A percentile compares a stretch with the other conserved stretches of the same genome.
Conservation (phyloP, 1,140 invertebrate genomes). For the Caerostris extrusa region DNA sequence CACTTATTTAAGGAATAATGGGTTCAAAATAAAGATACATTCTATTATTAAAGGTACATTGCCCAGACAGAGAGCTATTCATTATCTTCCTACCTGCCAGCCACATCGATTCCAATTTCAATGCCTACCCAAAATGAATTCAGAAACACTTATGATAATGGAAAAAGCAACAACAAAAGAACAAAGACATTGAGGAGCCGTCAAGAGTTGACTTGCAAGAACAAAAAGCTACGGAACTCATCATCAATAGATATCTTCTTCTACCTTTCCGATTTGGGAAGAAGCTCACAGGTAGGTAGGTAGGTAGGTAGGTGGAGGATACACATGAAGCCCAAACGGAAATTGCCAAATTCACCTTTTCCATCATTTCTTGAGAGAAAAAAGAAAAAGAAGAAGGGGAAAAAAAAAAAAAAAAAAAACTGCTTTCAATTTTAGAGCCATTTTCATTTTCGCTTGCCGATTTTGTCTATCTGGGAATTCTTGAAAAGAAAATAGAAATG, state of each 20-base stretch:
- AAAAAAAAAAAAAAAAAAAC: constrained; percentile 48
- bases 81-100: not conserved
- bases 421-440: constrained; percentile 58
- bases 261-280: not conserved
- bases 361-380: constrained; percentile 19
- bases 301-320: not conserved
- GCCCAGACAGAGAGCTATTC: not conserved
- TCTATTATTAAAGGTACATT: no score
- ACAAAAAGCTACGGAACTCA: not conserved
- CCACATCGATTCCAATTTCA: not conserved
- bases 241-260: no score
- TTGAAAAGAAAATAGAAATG: constrained; percentile 8
- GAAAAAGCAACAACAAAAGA: not conserved
- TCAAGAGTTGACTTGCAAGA: not conserved
- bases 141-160: no score
- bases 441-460: constrained; percentile 53
- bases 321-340: constrained; percentile 51
- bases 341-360: constrained; percentile 57
- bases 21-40: no score
- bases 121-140: no score
- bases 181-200: not conserved
- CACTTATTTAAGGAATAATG: no score
- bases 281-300: constrained; percentile 4
- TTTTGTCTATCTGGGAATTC: not conserved
- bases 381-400: constrained; percentile 31